Evolutionary conservation across 2,888 invertebrate species (phyloP), one percentile per base, ranked within the genome.

Genomic region (Chorisops tibialis): DNA sequence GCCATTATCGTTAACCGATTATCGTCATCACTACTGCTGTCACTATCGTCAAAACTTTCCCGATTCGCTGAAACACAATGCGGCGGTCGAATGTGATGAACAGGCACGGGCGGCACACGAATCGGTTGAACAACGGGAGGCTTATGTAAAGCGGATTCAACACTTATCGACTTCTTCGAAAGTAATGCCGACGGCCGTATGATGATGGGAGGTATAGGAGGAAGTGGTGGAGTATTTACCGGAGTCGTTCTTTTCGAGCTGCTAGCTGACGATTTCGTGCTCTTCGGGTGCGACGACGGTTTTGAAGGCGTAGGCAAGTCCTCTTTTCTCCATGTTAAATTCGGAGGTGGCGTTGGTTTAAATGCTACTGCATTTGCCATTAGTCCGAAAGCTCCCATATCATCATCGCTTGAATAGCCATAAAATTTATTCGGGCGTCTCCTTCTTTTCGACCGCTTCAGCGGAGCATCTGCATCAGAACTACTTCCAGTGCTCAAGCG

Each of bases 381-480:
- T 71, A 72, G 68, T 5, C 76, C 68, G 66, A 78, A 70, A 5
- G 73, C 68, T 16, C 79, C 70, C 63, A 80, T 85, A 66, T 92
- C 92, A 70, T 92, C 92, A 68, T 91, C 92, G 73, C 91, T 91
- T 0, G 91, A 89, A 73, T 92, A 92, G 0, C 92, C 93, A 72
- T 92, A 93, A 74, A 93, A 93, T 72, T 87, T 89, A 71, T 92
- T 92, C 0, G 91, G 92, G 24, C 91, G 87, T 41, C 92, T 79
- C 69, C 89, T 83, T 63, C 92, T 83, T 76, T 92, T 91, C 1
- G 92, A 92, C 38, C 91, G 81, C 71, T 87, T 89, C 7, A 79
- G 66, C 1, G 76, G 71, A 16, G 78, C 85, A 69, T 88, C 88
- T 4, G 80, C 79, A 69, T 83, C 83, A 9, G 81, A 80, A 41